Evolutionary conservation across 2,113 vertebrate genomes (phyloP), one percentile per base, ranked within the genome.

Genomic region (Ia io): DNA sequence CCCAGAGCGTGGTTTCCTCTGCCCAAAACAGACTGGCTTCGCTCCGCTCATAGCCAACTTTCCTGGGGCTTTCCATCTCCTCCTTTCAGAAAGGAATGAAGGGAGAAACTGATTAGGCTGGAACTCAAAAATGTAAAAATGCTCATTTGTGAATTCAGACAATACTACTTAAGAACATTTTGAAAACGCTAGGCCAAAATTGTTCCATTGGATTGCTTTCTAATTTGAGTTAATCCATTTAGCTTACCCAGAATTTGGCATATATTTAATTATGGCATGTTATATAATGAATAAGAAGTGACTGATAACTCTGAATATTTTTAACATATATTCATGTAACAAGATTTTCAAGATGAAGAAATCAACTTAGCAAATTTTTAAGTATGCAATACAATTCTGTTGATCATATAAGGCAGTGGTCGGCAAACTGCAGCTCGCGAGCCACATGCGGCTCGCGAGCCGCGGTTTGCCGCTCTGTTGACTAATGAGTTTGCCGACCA

Each of bases 341-440:
- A 87, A 95, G 42, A 69, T 61, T 90, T 94, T 84, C 23, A 84
- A 94, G 47, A 69, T 88, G 63, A 91, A 91, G 32, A 90, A 84
- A 74, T 91, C 37, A 59, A 80, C 56, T 84, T 61, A 67, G 80
- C 47, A 67, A n/a, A 56, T 5, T 67, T 74, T 77, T 77, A 67
- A 67, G 30, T 77, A 14, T 30, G n/a, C 40, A 47, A n/a, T 59
- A n/a, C 30, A 76, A 65, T 56, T 77, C 40, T 84, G 30, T 85
- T 44, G 44, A 69, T 10, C 23, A 42, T 42, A 42, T 44, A 47
- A 84, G 20, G 13, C 47, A 47, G 47, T 47, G 47, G 47, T 47
- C 12, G 10, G 44, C 44, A 47, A 47, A 47, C 44, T 12, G 11
- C 10, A 12, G 44, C 44, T 47, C 44, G 11, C 2, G 44, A 47